A percentile compares a stretch with the other conserved stretches of the same genome.
Conservation (phyloP, 2,888 invertebrate genomes). For the Pardosa pseudoannulata region DNA sequence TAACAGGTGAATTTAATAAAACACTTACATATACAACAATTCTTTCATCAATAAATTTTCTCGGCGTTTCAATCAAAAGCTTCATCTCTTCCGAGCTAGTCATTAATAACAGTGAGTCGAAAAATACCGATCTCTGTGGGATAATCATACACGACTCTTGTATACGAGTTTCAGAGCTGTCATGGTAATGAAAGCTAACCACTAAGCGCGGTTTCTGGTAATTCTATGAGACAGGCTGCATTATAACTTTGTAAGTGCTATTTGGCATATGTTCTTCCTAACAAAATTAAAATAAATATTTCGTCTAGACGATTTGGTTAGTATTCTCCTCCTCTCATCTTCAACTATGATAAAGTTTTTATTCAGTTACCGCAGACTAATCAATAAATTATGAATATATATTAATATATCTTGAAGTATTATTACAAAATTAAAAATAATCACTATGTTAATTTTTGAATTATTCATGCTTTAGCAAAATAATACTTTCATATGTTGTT, state of each 20-base stretch:
- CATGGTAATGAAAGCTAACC: not conserved
- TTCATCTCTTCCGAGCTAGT: not conserved
- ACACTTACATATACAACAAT: not conserved
- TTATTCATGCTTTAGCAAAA: too few species aligned
- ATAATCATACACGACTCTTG: not conserved
- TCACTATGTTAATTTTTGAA: too few species aligned
- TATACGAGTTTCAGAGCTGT: not conserved
- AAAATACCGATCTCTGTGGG: not conserved
- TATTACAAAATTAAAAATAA: too few species aligned
- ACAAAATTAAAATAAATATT: not conserved
- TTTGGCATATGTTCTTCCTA: not conserved
- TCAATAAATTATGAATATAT: too few species aligned
- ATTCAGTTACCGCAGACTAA: too few species aligned
- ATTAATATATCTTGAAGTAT: too few species aligned
- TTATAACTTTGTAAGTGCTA: not conserved
- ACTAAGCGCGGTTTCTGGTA: not conserved
- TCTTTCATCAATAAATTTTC: not conserved
- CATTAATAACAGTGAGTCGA: not conserved
- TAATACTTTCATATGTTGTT: too few species aligned
- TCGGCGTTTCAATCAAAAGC: not conserved
- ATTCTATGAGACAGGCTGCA: not conserved
- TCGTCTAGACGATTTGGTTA: too few species aligned
- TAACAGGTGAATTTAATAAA: not conserved
- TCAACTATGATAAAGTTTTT: too few species aligned
- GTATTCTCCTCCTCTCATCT: too few species aligned